Percentiles rank a stretch among this genome's conserved stretches.
Conservation (phyloP, 1,140 invertebrate genomes). For the Nixonia krombeini region DNA sequence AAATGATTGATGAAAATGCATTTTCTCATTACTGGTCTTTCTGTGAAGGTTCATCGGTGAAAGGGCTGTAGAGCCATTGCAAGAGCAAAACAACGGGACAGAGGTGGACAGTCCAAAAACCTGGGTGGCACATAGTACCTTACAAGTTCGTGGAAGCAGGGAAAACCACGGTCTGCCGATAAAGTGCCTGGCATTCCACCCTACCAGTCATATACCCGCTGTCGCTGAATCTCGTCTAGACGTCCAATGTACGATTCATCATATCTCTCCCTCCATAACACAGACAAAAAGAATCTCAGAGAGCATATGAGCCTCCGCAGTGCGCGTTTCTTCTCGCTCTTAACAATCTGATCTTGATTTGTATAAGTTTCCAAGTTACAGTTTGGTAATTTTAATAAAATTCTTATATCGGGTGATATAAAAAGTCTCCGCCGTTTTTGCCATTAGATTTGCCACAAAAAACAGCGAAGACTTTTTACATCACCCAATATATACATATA, state of each 20-base stretch:
- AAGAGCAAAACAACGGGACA: conserved; percentile 81
- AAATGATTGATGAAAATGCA: no score
- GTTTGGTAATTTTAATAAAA: background rate
- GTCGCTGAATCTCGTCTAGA: conserved; percentile 81
- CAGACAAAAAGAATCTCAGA: no score
- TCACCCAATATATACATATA: no score
- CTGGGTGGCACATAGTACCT: conserved; percentile 85
- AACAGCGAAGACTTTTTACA: no score
- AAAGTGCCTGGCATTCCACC: conserved; percentile 85
- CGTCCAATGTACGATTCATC: conserved; percentile 80
- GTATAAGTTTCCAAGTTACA: background rate
- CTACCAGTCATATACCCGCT: conserved; percentile 81
- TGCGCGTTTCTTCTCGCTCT: no score
- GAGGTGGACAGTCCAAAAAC: conserved; percentile 86
- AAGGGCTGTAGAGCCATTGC: no score
- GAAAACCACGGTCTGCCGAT: conserved; percentile 83
- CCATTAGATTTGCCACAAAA: no score
- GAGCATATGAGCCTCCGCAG: no score
- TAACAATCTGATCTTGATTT: background rate
- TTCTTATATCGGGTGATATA: background rate
- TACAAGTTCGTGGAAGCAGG: conserved; percentile 84
- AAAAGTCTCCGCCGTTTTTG: no score
- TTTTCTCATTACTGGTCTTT: no score
- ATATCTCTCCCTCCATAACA: no score
- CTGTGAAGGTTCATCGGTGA: no score